These are phyloP conservation scores for Pempheris klunzingeri DNA, from an alignment of 2,797 vertebrate species.

Conservation along the genomic window DNA sequence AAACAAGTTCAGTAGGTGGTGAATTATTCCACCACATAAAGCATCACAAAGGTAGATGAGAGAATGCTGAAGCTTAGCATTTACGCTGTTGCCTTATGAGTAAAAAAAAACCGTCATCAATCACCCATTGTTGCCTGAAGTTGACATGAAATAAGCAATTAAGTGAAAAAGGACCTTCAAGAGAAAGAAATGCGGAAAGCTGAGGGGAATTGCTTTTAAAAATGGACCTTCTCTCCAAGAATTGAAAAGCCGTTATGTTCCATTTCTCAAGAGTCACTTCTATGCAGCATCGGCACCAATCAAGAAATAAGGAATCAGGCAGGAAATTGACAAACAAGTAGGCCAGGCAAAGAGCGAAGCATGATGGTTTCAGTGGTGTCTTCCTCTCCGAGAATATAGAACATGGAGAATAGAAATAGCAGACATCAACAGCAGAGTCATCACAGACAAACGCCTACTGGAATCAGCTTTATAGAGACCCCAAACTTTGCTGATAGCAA, in stretches of 20 bases:
- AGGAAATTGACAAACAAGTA: conserved; percentile 56
- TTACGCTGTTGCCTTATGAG: conserved; percentile 32
- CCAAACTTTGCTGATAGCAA: conserved; percentile 88
- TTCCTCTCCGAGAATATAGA: conserved; percentile 42
- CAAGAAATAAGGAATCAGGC: conserved; percentile 73
- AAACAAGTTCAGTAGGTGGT: conserved; percentile 27
- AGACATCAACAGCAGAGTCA: conserved; percentile 60
- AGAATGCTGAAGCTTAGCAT: conserved; percentile 31
- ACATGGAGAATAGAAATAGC: conserved; percentile 34
- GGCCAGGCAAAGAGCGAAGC: conserved; percentile 25
- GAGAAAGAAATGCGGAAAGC: conserved; percentile 40
- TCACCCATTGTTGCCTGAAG: conserved; percentile 46
- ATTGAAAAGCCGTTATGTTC: conserved; percentile 65
- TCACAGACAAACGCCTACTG: conserved; percentile 84
- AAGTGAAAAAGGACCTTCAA: conserved; percentile 52
- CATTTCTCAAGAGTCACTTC: conserved; percentile 52
- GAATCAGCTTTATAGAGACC: conserved; percentile 87
- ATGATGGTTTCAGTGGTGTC: conserved; percentile 15
- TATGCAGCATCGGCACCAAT: conserved; percentile 72
- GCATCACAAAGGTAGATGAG: conserved; percentile 18
- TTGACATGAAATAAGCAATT: conserved; percentile 57
- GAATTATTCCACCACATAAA: conserved; percentile 27
- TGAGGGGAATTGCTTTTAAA: conserved; percentile 49
- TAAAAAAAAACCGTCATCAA: conserved; percentile 48
- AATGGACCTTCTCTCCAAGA: conserved; percentile 55